Evolutionary conservation across 2,113 vertebrate species (phyloP), one percentile per base, ranked within the genome.

Genomic region (Serilophus lunatus): DNA sequence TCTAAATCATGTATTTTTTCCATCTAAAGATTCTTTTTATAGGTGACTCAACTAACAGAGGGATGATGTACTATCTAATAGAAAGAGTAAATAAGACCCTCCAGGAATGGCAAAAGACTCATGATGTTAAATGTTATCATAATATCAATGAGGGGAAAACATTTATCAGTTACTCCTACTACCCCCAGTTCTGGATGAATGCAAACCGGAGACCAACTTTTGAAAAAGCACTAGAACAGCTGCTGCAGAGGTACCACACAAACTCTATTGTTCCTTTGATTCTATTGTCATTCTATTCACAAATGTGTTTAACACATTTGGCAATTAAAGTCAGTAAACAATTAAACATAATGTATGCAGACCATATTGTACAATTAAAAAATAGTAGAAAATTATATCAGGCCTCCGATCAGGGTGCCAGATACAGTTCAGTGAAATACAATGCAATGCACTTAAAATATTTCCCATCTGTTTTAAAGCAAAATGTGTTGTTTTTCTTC

Each of bases 21-120:
- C 18, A 64, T 94, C 89, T 88, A 49, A 91, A 99, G 99, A 97
- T 99, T 94, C 95, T 99, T 97, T 99, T 99, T 82, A 98, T 99
- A 65, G 99, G 99, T 5, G 99, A 99, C 93, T 99, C 99, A 36
- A 99, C 99, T 88, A 99, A 99, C 96, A 98, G 99, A 47, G 99
- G 99, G 29, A 99, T 99, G 97, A 99, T 99, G 99, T 99, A 99
- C 93, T 99, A 99, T 93, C 97, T 99, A 87, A 98, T 99, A 93
- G 99, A 99, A 97, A 98, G 98, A 89, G 97, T 99, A 53, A 99
- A 99, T 92, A 97, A 98, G 88, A 99, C 98, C 3, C 98, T 99
- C 89, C 98, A 98, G 88, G 98, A 98, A 83, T 99, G 99, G 99
- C 98, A 98, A 88, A 99, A 99, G 88, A 98, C 98, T 54, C 99